These are phyloP conservation scores for Phoxinus phoxinus DNA, from an alignment of 2,113 vertebrate species.

Conservation along the genomic window DNA sequence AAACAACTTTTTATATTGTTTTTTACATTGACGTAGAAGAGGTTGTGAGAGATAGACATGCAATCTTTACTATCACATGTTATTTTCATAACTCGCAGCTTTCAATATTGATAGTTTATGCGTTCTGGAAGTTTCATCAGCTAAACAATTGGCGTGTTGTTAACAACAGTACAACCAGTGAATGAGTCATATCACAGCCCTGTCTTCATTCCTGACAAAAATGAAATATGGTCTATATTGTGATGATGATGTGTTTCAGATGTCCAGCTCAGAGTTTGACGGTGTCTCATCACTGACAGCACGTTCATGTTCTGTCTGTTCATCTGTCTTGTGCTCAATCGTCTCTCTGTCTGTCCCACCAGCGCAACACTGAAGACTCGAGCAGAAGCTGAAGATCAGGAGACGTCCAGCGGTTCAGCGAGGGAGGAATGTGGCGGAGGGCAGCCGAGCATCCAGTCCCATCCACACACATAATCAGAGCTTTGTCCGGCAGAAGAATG, in stretches of 20 bases:
- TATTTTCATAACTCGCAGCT: neutral
- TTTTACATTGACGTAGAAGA: neutral
- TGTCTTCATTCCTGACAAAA: neutral
- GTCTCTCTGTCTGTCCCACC: neutral
- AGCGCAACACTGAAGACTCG: neutral
- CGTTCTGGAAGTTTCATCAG: neutral
- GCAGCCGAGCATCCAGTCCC: neutral
- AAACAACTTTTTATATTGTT: neutral
- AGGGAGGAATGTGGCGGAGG: neutral
- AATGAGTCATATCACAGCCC: neutral
- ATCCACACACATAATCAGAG: slow-evolving; percentile 20
- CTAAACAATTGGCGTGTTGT: neutral
- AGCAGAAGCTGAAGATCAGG: neutral
- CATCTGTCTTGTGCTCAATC: neutral
- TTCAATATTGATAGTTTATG: neutral
- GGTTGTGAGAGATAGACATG: neutral
- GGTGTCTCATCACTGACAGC: neutral
- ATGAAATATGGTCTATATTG: neutral
- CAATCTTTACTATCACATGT: too few relatives aligned
- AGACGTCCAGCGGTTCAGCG: neutral
- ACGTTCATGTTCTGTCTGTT: neutral
- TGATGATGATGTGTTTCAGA: neutral
- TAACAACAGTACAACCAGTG: neutral
- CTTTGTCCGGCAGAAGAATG: slow-evolving; percentile 25
- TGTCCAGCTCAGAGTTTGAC: neutral